Evolutionary conservation across 2,888 invertebrate species (phyloP).

Genomic region (Andrena flavipes): DNA sequence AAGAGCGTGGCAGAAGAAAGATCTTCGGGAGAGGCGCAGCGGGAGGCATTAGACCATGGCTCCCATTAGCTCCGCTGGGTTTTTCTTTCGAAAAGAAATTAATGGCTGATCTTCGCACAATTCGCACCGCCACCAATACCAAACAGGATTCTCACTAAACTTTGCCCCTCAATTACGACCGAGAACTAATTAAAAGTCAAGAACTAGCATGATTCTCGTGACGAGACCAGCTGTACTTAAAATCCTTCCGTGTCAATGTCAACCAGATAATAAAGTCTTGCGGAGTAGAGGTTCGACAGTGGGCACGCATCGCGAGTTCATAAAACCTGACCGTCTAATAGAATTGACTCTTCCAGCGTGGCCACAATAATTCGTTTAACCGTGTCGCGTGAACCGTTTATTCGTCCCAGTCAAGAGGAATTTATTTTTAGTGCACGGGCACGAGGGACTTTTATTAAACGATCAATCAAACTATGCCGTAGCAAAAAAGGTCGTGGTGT

Average conservation of each 20-base stretch:
- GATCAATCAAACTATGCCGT: slow-evolving; percentile 60
- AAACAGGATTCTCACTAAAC: slow-evolving; percentile 30
- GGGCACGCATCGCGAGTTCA: neutral
- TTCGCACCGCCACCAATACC: slow-evolving; percentile 53
- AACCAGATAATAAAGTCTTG: neutral
- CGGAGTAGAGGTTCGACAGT: neutral
- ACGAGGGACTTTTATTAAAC: slow-evolving; percentile 54
- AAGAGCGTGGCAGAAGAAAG: slow-evolving; percentile 77
- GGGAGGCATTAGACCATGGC: slow-evolving; percentile 84
- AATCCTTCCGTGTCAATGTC: neutral
- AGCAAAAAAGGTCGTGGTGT: slow-evolving; percentile 61
- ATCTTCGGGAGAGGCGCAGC: slow-evolving; percentile 80
- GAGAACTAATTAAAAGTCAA: neutral
- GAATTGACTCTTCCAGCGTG: slow-evolving; percentile 37
- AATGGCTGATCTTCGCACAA: slow-evolving; percentile 81
- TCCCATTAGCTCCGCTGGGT: slow-evolving; percentile 82
- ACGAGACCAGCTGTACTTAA: neutral
- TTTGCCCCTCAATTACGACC: neutral
- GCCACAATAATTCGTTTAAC: slow-evolving; percentile 40
- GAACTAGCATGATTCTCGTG: neutral
- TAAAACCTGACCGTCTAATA: slow-evolving; percentile 36
- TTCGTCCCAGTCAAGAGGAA: slow-evolving; percentile 29
- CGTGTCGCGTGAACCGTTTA: slow-evolving; percentile 43
- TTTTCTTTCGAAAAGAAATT: slow-evolving; percentile 83
- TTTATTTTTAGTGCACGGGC: slow-evolving; percentile 43